Conservation (phyloP, 2,888 invertebrate genomes). For the Pandemis heparana region DNA sequence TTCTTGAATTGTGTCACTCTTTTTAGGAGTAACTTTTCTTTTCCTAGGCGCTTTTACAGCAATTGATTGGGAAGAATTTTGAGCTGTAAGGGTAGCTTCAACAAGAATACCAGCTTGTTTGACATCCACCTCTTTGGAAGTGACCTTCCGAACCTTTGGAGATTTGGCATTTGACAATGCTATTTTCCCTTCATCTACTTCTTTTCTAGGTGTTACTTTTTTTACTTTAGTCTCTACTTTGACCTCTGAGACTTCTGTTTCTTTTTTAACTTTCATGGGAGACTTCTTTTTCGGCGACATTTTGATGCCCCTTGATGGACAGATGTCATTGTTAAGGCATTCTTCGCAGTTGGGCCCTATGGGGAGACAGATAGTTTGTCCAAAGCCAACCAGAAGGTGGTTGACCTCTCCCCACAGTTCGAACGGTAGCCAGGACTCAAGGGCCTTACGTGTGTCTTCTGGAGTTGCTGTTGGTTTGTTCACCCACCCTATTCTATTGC, state of each 20-base stretch:
- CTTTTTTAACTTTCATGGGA: constrained; percentile 55
- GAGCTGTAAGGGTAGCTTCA: not conserved
- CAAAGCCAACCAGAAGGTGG: constrained; percentile 97
- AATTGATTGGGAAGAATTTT: not conserved
- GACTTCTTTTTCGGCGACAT: constrained; percentile 71
- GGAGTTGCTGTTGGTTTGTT: constrained; percentile 91
- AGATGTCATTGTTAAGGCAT: constrained; percentile 93
- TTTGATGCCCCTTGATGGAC: constrained; percentile 87
- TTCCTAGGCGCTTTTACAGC: constrained; percentile 16
- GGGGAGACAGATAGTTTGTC: constrained; percentile 96
- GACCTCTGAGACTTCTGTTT: constrained; percentile 44
- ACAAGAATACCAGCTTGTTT: not conserved
- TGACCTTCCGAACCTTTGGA: constrained; percentile 21
- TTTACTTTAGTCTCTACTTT: constrained; percentile 11
- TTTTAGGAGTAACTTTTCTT: constrained; percentile 33
- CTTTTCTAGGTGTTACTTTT: constrained; percentile 29
- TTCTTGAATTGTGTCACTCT: constrained; percentile 37
- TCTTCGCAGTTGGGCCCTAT: constrained; percentile 92
- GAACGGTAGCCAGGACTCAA: constrained; percentile 96
- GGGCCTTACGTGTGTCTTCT: constrained; percentile 92
- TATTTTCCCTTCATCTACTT: not conserved
- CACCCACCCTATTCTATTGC: constrained; percentile 96
- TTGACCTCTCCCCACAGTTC: constrained; percentile 95
- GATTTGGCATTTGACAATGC: constrained; percentile 24
- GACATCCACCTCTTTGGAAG: constrained; percentile 7